Conservation (phyloP, 35 echinoderm and acorn worm species). For the Anneissia japonica region DNA sequence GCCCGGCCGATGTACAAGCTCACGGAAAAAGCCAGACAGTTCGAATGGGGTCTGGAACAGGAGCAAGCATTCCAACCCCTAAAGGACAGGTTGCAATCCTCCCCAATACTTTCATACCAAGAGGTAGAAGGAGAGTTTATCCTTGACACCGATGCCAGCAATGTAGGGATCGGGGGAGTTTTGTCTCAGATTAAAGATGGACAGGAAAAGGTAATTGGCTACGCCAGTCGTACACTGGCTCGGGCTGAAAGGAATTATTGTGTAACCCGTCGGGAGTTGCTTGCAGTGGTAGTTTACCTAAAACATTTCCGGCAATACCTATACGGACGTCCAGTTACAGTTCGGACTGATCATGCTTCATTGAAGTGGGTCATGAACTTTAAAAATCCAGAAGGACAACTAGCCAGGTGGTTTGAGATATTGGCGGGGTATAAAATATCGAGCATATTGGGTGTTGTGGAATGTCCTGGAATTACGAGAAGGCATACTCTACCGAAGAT, state of each 20-base stretch:
- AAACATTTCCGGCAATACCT: slow-evolving; percentile 9
- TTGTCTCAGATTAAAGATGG: slow-evolving; percentile 25
- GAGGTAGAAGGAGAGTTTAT: background rate
- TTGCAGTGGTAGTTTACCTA: background rate
- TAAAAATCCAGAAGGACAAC: slow-evolving; percentile 38
- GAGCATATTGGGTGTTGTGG: slow-evolving; percentile 14
- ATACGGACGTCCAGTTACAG: background rate
- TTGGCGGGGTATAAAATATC: slow-evolving; percentile 28
- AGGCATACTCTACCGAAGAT: slow-evolving; percentile 37
- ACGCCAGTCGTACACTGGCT: background rate
- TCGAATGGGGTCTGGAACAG: slow-evolving; percentile 17
- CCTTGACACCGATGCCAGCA: slow-evolving; percentile 32
- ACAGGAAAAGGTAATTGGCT: slow-evolving; percentile 11
- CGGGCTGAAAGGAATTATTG: slow-evolving; percentile 14
- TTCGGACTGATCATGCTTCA: background rate
- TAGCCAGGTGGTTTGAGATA: slow-evolving; percentile 41
- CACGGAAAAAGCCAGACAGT: slow-evolving; percentile 4
- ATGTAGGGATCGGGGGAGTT: slow-evolving; percentile 2
- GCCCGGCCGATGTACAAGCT: slow-evolving; percentile 19
- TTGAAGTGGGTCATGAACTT: background rate
- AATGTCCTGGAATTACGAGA: slow-evolving; percentile 25
- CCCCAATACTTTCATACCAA: slow-evolving; percentile 25
- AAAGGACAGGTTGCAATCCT: background rate
- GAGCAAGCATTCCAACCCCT: slow-evolving; percentile 11
- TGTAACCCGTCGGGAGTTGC: slow-evolving; percentile 17